Evolutionary conservation across 2,113 vertebrate genomes (phyloP), one percentile per base, ranked within the genome.

Genomic region (Nerophis ophidion): DNA sequence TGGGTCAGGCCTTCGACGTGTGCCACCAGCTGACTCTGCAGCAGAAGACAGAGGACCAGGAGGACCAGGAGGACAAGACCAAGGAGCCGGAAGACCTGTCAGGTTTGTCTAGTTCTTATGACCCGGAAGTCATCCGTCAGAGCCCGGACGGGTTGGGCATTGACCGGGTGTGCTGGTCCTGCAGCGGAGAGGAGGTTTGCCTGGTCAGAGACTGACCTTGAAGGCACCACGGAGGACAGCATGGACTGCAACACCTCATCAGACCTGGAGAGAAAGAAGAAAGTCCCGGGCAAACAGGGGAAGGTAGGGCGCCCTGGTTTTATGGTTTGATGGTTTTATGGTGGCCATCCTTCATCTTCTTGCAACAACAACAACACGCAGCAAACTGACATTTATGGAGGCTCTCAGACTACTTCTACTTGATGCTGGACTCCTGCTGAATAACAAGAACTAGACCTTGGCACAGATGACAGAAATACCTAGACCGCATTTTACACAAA

Each of bases 1-100:
- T 99, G 74, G 96, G 96, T 5, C 96, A 99, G 80, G 96, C 95
- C 0, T 99, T 99, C 0, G 96, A 99, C 68, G 95, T 98, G 66
- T 99, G 96, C 71, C 96, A 98, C 84, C 97, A 98, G 86, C 88
- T 96, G 87, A 99, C 93, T 78, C 86, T 94, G 52, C 94, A 88
- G 66, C 72, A 83, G 72, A 84, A 79, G 60, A 61, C 57, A 2
- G 80, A 83, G 7, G 81, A 80, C 17, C 91, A 91, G 82, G 94
- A 92, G 90, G 94, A 96, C 0, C 88, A 85, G 0, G 92, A 93
- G 40, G 90, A 87, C 0, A 90, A 92, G 78, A 84, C 74, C 61
- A 84, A 88, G 1, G 89, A 90, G 4, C 79, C 79, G 0, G 87
- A 90, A 54, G 84, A 89, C 0, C 73, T 86, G 5, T 85, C 92